Evolutionary conservation across 92 coral and sea anemone species (phyloP), one percentile per base, ranked within the genome.

Genomic region (Zoanthus sansibaricus): DNA sequence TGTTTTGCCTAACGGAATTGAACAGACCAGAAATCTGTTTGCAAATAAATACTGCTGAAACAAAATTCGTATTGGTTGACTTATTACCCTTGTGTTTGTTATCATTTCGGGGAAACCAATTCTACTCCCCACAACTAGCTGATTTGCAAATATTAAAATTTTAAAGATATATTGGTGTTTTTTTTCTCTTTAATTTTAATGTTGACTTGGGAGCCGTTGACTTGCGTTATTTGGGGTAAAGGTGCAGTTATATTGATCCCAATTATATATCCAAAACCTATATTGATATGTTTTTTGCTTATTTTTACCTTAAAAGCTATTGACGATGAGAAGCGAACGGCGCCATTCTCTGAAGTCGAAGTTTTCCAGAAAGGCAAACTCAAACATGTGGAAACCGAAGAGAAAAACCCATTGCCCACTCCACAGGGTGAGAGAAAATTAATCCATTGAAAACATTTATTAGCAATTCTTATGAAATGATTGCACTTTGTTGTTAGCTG

Each of bases 281-380:
- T 52, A 67, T 87, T 90, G 32, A 75, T 61, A 66, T 15, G 6
- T 25, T 25, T 25, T 75, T 7, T 72, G 25, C 69, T 42, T 33
- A 48, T 86, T 56, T 85, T 75, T 89, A 67, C 91, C 82, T 64
- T 75, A 77, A 17, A 64, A 97, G 99, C 93, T 33, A 97, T 97
- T 78, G 94, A 87, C 37, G 99, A 97, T 15, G 99, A 97, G 87
- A 96, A 97, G n/a, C 88, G 95, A 64, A 93, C 98, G 6, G 96
- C 96, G 70, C 99, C 99, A 47, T 95, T 97, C 78, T 94, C 96
- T 10, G 98, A 94, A 25, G 99, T 97, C 58, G 96, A 97, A 87
- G 98, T 97, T 37, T 97, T 95, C 86, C 95, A 97, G 76, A 97
- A 95, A 85, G 68, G 85, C n/a, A 83, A 92, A 68, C 91, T 97